Evolutionary conservation across 2,113 vertebrate genomes (phyloP).

Genomic region (Sinocyclocheilus anshuiensis): DNA sequence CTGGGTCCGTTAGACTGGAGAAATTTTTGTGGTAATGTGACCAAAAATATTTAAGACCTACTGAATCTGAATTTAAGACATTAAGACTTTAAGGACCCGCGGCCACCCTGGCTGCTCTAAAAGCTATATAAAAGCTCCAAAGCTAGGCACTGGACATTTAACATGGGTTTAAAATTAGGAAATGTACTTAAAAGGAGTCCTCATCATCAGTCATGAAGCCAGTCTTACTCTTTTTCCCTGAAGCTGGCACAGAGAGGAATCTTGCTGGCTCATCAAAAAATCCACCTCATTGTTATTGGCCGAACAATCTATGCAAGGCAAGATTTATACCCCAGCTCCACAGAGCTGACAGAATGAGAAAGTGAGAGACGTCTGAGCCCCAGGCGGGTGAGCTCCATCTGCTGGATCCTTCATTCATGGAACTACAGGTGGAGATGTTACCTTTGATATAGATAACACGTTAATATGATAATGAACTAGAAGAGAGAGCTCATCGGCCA

Average conservation of each 20-base stretch:
- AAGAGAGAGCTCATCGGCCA: neutral
- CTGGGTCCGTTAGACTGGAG: too few species aligned
- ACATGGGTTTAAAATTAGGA: neutral
- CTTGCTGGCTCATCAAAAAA: constrained; percentile 45
- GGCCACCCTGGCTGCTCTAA: too few species aligned
- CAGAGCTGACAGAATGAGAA: constrained; percentile 42
- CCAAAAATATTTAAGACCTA: too few species aligned
- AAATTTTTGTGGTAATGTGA: too few species aligned
- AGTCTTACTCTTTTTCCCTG: neutral
- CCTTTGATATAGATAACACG: neutral
- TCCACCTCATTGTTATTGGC: constrained; percentile 38
- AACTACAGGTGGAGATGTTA: constrained; percentile 10
- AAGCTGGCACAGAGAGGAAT: constrained; percentile 20
- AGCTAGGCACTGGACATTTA: constrained; percentile 20
- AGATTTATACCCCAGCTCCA: constrained; percentile 55
- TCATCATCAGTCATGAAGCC: neutral
- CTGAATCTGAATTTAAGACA: too few species aligned
- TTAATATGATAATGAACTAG: neutral
- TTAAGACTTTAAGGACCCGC: too few species aligned
- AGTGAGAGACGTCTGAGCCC: neutral
- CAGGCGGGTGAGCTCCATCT: constrained; percentile 48
- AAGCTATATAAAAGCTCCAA: neutral
- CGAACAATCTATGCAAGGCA: constrained; percentile 3
- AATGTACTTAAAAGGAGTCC: neutral
- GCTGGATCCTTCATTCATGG: constrained; percentile 16